phyloP scores from a whole-genome alignment of 2,113 vertebrate species.

The Arothron firmamentum region DNA sequence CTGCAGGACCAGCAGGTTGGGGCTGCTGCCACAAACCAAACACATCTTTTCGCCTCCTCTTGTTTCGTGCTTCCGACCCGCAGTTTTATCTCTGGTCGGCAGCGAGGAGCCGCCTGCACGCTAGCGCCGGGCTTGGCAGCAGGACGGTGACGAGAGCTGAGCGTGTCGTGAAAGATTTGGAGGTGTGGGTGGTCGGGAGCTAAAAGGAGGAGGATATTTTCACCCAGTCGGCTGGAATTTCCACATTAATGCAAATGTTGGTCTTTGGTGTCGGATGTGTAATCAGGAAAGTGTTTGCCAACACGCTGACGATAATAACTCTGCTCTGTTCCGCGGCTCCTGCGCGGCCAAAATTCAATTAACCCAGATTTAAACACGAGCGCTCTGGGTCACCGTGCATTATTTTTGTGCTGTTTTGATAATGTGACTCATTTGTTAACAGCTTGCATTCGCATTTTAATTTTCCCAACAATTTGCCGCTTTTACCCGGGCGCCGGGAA shows the following conservation, averaged over 20 bases:
- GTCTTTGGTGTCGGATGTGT: not conserved
- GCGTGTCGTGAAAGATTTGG: not conserved
- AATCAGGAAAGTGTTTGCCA: not conserved
- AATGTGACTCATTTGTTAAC: slow-evolving; percentile 13
- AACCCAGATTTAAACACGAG: not conserved
- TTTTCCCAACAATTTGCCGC: slow-evolving; percentile 28
- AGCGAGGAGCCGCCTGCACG: not conserved
- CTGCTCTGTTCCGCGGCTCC: not conserved
- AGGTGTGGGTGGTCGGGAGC: not conserved
- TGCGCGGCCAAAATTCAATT: slow-evolving; percentile 3
- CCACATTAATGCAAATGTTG: not conserved
- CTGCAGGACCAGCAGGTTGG: too few relatives aligned
- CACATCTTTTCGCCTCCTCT: not conserved
- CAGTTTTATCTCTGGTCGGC: not conserved
- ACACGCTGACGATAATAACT: not conserved
- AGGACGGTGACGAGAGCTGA: not conserved
- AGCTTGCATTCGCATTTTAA: slow-evolving; percentile 16
- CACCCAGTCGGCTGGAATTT: not conserved
- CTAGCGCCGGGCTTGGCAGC: not conserved
- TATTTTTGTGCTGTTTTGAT: not conserved
- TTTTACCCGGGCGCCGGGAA: slow-evolving; percentile 23
- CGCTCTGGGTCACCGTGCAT: not conserved
- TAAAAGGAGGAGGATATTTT: not conserved
- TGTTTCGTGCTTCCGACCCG: not conserved
- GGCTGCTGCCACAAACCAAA: not conserved